phyloP scores from a whole-genome alignment of 53 echinoderm and acorn worm species.

The Temnopleurus reevesii region DNA sequence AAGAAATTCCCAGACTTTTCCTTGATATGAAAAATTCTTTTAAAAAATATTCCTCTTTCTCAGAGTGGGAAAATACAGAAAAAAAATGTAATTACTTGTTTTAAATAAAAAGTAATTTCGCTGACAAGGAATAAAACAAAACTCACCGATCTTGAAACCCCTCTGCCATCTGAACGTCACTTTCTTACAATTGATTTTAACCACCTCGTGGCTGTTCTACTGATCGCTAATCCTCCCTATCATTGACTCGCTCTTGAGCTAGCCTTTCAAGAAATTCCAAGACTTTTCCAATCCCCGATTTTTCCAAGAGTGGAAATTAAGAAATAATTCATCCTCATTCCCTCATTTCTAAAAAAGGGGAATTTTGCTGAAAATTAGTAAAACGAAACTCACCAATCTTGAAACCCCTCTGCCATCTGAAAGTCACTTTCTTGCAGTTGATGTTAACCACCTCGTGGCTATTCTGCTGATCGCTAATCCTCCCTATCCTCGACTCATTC shows the following conservation, averaged over 20 bases:
- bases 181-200: slow-evolving; percentile 96
- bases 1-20: too few species aligned
- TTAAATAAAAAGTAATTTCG: too few species aligned
- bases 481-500: slow-evolving; percentile 71
- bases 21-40: too few species aligned
- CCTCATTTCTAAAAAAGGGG: too few species aligned
- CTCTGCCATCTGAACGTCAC: slow-evolving; percentile 99
- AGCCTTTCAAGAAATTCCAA: slow-evolving; percentile 26
- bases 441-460: slow-evolving; percentile 81
- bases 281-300: too few species aligned
- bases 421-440: slow-evolving; percentile 97
- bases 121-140: too few species aligned
- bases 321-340: too few species aligned
- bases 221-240: slow-evolving; percentile 84
- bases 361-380: too few species aligned
- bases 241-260: slow-evolving; percentile 68
- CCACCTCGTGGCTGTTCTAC: slow-evolving; percentile 65
- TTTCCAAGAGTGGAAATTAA: too few species aligned
- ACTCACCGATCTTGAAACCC: slow-evolving; percentile 96
- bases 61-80: too few species aligned
- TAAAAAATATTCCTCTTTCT: too few species aligned
- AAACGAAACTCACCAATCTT: slow-evolving; percentile 78
- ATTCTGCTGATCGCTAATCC: slow-evolving; percentile 71
- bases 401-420: slow-evolving; percentile 98
- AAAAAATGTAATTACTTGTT: too few species aligned